Percentiles rank a stretch among this genome's conserved stretches.
Conservation (phyloP, 2,113 vertebrate genomes). For the Tiliqua scincoides region DNA sequence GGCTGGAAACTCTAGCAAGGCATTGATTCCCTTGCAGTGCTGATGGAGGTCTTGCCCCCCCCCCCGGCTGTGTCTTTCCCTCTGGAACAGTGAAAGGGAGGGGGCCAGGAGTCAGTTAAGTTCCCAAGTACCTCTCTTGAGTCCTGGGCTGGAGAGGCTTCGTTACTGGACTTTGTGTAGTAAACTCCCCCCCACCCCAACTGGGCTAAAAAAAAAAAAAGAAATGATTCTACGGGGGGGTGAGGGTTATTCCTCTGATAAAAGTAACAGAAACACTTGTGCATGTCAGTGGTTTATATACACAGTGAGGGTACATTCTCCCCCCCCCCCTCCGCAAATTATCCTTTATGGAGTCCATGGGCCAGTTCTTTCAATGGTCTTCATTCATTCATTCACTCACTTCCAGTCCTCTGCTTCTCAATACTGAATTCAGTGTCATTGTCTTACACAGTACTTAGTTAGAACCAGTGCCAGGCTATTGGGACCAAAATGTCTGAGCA, state of each 20-base stretch:
- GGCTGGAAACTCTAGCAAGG: not conserved
- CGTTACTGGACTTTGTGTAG: not conserved
- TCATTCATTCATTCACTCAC: constrained; percentile 21
- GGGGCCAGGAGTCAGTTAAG: constrained; percentile 22
- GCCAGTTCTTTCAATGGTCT: constrained; percentile 31
- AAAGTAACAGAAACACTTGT: not conserved
- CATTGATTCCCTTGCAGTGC: not conserved
- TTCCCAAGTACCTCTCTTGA: not conserved
- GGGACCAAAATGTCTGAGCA: not conserved
- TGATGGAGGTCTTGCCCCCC: not conserved
- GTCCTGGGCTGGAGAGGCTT: constrained; percentile 8
- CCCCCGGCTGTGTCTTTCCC: not conserved
- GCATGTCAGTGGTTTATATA: not conserved
- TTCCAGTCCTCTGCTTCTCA: not conserved
- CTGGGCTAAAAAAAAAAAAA: not conserved
- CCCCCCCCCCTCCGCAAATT: not conserved
- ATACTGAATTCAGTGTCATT: not conserved
- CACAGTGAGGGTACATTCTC: constrained; percentile 17
- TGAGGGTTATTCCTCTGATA: constrained; percentile 5
- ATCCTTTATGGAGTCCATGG: constrained; percentile 25
- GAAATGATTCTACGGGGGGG: constrained; percentile 28
- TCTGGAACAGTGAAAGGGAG: constrained; percentile 12
- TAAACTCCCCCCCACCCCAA: not conserved
- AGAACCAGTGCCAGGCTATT: not conserved
- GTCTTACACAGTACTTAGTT: not conserved